phyloP scores from a whole-genome alignment of 2,113 vertebrate genomes.

The Bambusicola thoracicus region DNA sequence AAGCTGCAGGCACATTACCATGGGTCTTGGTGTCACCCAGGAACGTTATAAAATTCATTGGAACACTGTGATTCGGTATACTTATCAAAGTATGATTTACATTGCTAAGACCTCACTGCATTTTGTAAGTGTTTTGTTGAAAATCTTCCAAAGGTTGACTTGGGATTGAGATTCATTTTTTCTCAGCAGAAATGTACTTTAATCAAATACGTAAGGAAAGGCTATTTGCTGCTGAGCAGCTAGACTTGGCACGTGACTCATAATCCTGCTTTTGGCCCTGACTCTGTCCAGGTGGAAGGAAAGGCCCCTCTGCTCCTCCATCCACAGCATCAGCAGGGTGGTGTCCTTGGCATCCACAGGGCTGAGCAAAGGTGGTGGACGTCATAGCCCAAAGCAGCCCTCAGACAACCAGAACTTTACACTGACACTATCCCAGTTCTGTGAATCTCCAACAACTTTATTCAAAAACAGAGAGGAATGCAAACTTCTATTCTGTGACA shows the following conservation, averaged over 20 bases:
- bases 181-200: not conserved
- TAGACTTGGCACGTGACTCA: not conserved
- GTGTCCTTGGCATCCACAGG: rapidly evolving
- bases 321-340: not conserved
- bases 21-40: not conserved
- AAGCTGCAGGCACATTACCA: not conserved
- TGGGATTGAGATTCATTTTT: not conserved
- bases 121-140: constrained; percentile 45
- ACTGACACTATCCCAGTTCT: not conserved
- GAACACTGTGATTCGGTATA: not conserved
- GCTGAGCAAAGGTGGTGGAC: not conserved
- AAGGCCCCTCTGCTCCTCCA: not conserved
- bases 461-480: not conserved
- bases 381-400: not conserved
- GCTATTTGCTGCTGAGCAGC: not conserved
- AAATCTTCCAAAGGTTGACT: constrained; percentile 37
- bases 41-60: not conserved
- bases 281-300: rapidly evolving
- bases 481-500: not conserved
- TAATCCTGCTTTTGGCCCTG: not conserved
- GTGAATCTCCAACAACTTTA: not conserved
- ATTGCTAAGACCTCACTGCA: not conserved
- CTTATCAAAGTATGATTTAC: constrained; percentile 29
- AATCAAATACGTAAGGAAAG: not conserved
- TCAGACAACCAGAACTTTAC: not conserved